Evolutionary conservation across 2,113 vertebrate genomes (phyloP).

Genomic region (Puffinus mauretanicus): DNA sequence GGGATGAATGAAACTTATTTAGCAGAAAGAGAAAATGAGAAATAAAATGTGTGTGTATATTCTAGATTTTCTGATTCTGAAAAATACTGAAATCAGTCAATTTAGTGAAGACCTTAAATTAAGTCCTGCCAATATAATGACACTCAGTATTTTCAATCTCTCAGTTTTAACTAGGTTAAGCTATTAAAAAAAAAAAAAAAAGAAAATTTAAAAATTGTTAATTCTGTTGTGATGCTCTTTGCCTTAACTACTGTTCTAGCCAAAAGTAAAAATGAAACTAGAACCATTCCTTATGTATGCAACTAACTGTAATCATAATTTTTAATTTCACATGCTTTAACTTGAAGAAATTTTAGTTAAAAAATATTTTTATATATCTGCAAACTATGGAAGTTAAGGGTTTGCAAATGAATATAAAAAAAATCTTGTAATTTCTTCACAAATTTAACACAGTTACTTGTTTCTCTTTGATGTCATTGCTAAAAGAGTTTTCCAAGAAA

Average conservation of each 20-base stretch:
- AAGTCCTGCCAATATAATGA: neutral
- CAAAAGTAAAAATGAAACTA: neutral
- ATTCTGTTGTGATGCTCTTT: neutral
- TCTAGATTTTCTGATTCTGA: neutral
- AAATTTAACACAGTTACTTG: neutral
- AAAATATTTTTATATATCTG: neutral
- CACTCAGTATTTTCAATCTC: neutral
- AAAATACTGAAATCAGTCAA: neutral
- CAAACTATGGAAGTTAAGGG: neutral
- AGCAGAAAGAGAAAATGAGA: neutral
- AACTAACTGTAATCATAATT: neutral
- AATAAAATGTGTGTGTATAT: neutral
- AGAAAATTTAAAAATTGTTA: neutral
- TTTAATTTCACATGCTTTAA: neutral
- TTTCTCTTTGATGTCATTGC: neutral
- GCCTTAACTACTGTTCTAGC: neutral
- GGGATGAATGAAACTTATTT: neutral
- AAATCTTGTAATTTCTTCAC: neutral
- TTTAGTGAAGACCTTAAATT: neutral
- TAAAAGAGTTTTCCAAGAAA: neutral
- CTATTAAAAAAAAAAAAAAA: neutral
- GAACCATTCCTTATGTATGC: neutral
- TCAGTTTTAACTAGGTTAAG: neutral
- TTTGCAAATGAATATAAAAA: neutral
- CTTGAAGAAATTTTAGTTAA: neutral